phyloP scores from a whole-genome alignment of 2,797 vertebrate genomes.

The Chelonia mydas region DNA sequence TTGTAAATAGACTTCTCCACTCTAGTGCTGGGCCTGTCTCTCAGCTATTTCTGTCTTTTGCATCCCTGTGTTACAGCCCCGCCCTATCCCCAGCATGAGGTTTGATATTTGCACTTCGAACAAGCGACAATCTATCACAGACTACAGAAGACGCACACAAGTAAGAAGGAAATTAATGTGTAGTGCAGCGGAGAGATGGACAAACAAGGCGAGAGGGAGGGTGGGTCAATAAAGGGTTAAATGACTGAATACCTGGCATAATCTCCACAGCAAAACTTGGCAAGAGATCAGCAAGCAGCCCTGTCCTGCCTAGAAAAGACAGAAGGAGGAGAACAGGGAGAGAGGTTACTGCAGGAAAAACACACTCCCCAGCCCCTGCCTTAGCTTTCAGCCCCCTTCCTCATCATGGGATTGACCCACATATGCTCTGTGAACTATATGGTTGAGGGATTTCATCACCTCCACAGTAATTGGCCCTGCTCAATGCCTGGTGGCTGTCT shows the following conservation, averaged over 20 bases:
- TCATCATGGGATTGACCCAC: not conserved
- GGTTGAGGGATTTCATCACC: constrained; percentile 7
- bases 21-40: not conserved
- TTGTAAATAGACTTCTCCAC: not conserved
- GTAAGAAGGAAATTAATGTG: constrained; percentile 49
- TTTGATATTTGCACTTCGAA: constrained; percentile 1
- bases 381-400: constrained; percentile 22
- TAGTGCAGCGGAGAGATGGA: constrained; percentile 66
- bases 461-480: not conserved
- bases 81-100: not conserved
- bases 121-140: not conserved
- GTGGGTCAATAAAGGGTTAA: constrained; percentile 75
- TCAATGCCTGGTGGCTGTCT: not conserved
- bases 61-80: not conserved
- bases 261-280: constrained; percentile 99
- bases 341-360: constrained; percentile 80
- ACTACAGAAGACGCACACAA: not conserved
- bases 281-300: constrained; percentile 96
- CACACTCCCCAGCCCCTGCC: constrained; percentile 47
- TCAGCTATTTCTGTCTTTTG: not conserved
- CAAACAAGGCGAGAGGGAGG: constrained; percentile 68
- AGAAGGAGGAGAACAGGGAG: constrained; percentile 84
- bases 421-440: constrained; percentile 7
- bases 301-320: constrained; percentile 98
- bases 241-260: constrained; percentile 96